A percentile compares a stretch with the other conserved stretches of the same genome.
These are phyloP conservation scores for Cosmia trapezina DNA, from an alignment of 2,888 invertebrate species.

Conservation along the genomic window DNA sequence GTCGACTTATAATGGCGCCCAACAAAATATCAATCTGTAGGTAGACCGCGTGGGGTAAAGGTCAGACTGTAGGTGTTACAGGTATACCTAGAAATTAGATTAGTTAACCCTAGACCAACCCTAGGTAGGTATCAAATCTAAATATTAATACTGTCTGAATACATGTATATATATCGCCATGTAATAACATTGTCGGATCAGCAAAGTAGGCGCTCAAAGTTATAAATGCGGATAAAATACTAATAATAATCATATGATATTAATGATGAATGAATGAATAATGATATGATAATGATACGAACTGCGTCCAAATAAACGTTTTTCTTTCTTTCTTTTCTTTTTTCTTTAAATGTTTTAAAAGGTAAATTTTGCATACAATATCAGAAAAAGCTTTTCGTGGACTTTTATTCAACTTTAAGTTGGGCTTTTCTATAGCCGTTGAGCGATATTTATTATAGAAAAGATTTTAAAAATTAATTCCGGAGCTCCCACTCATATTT, in stretches of 20 bases:
- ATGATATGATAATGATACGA: too few relatives aligned
- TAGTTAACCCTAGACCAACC: too few relatives aligned
- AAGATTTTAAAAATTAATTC: background rate
- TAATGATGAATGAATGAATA: too few relatives aligned
- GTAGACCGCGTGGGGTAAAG: slow-evolving; percentile 2
- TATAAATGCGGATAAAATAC: background rate
- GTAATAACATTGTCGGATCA: background rate
- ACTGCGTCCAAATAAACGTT: too few relatives aligned
- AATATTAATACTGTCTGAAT: background rate
- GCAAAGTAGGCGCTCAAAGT: background rate
- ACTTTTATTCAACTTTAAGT: background rate
- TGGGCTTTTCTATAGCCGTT: background rate
- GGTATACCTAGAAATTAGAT: slow-evolving; percentile 3
- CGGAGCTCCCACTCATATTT: background rate
- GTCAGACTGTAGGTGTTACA: slow-evolving; percentile 15
- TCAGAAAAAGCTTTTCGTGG: background rate
- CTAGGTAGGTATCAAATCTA: background rate
- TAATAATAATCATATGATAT: too few relatives aligned
- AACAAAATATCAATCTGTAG: background rate
- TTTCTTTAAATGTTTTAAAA: background rate
- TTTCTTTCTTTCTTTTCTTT: too few relatives aligned
- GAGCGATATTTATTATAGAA: background rate
- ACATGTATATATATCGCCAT: background rate
- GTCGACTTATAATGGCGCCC: background rate
- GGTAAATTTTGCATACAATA: background rate